Evolutionary conservation across 2,888 invertebrate genomes (phyloP).

Genomic region (Sympetrum striolatum): DNA sequence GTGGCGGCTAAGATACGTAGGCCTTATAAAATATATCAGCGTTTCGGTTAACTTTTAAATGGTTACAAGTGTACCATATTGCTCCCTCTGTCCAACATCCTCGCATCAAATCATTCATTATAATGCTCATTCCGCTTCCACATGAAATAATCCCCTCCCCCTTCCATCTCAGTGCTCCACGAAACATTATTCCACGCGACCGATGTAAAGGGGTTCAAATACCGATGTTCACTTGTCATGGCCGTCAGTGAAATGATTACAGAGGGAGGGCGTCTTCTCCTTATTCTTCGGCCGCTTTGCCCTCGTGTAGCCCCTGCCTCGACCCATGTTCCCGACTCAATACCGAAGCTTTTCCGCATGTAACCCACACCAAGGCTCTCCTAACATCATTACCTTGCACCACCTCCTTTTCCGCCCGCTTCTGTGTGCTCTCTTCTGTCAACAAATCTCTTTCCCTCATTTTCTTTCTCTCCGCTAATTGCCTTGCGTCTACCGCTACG

Average conservation of each 20-base stretch:
- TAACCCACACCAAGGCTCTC: not conserved
- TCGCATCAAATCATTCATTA: too few relatives aligned
- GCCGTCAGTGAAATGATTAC: conserved; percentile 6
- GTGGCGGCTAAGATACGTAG: too few relatives aligned
- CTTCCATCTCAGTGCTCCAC: not conserved
- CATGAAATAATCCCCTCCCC: not conserved
- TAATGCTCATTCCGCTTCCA: too few relatives aligned
- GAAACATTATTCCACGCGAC: not conserved
- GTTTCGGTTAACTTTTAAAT: too few relatives aligned
- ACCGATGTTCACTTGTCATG: conserved; percentile 7
- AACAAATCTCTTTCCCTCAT: not conserved
- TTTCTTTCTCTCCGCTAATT: not conserved
- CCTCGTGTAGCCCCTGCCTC: not conserved
- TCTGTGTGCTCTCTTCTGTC: not conserved
- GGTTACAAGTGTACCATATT: too few relatives aligned
- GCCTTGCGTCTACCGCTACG: not conserved
- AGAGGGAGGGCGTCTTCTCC: not conserved
- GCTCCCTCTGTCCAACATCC: too few relatives aligned
- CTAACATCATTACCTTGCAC: not conserved
- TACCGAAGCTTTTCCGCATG: not conserved
- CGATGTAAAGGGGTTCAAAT: not conserved
- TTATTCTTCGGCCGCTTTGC: not conserved
- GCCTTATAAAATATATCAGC: too few relatives aligned
- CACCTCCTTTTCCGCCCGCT: not conserved
- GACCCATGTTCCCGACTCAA: not conserved